Conservation (phyloP, 2,113 vertebrate species). For the Hippocampus mohnikei region DNA sequence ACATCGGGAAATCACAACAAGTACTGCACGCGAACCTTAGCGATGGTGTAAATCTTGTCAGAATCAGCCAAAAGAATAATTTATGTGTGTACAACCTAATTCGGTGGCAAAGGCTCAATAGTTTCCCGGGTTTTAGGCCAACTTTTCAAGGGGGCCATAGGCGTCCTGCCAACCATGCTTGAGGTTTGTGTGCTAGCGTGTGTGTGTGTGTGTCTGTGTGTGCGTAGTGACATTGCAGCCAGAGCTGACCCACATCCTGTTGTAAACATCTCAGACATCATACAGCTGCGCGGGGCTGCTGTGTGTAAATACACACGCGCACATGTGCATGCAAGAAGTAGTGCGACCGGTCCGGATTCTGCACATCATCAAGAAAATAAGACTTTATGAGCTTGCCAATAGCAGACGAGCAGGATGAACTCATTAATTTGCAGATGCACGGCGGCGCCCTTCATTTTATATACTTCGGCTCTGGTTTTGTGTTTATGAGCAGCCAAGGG, state of each 20-base stretch:
- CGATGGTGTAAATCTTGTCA: constrained; percentile 18
- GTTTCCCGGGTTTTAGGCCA: constrained; percentile 48
- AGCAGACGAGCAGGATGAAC: constrained; percentile 25
- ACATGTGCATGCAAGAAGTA: constrained; percentile 11
- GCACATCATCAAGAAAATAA: constrained; percentile 35
- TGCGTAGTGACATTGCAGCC: neutral
- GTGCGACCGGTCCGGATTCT: constrained; percentile 15
- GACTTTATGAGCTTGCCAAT: constrained; percentile 32
- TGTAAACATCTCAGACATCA: constrained; percentile 63
- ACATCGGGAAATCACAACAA: neutral
- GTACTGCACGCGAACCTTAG: neutral
- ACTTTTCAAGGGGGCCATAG: constrained; percentile 42
- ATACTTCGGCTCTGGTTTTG: constrained; percentile 11
- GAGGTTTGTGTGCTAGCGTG: constrained; percentile 41
- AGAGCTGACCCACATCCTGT: constrained; percentile 48
- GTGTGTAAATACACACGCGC: constrained; percentile 32
- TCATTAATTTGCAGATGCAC: constrained; percentile 32
- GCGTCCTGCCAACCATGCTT: constrained; percentile 56
- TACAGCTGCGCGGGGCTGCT: constrained; percentile 51
- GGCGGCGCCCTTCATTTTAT: constrained; percentile 9
- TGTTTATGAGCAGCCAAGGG: neutral
- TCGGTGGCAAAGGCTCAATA: constrained; percentile 52
- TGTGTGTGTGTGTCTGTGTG: neutral
- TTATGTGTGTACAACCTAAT: constrained; percentile 44
- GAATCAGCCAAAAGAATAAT: constrained; percentile 27